These are phyloP conservation scores for Rachycentron canadum DNA, from an alignment of 2,797 vertebrate genomes.

Conservation along the genomic window DNA sequence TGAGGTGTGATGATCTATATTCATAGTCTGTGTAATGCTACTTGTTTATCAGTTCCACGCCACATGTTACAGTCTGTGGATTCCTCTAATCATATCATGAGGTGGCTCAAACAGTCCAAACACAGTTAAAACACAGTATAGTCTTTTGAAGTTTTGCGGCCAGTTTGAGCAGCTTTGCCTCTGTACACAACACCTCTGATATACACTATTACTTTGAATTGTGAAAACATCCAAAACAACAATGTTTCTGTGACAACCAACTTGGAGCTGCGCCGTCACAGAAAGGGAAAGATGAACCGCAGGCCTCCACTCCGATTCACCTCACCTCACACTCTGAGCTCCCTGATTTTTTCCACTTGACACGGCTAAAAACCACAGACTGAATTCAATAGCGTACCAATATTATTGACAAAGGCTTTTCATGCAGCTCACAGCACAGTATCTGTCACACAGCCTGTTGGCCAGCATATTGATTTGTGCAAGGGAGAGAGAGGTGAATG, in stretches of 20 bases:
- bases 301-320: slow-evolving; percentile 71
- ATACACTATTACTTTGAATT: slow-evolving; percentile 30
- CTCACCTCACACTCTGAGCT: slow-evolving; percentile 75
- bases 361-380: slow-evolving; percentile 68
- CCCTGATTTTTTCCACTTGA: slow-evolving; percentile 73
- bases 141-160: slow-evolving; percentile 8
- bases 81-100: neutral
- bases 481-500: slow-evolving; percentile 54
- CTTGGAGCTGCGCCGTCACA: slow-evolving; percentile 42
- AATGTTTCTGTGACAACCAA: slow-evolving; percentile 45
- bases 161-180: slow-evolving; percentile 17
- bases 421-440: slow-evolving; percentile 70
- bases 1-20: neutral
- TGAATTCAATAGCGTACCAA: slow-evolving; percentile 66
- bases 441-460: slow-evolving; percentile 75
- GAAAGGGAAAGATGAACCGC: slow-evolving; percentile 40
- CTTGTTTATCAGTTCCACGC: neutral
- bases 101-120: neutral
- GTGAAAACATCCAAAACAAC: slow-evolving; percentile 50
- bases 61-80: too few species aligned
- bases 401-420: slow-evolving; percentile 78
- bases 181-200: slow-evolving; percentile 14
- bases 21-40: neutral
- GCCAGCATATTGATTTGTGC: slow-evolving; percentile 75
- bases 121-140: neutral